Conservation (phyloP, 2,797 vertebrate species). For the Parauchenoglanis ngamensis region DNA sequence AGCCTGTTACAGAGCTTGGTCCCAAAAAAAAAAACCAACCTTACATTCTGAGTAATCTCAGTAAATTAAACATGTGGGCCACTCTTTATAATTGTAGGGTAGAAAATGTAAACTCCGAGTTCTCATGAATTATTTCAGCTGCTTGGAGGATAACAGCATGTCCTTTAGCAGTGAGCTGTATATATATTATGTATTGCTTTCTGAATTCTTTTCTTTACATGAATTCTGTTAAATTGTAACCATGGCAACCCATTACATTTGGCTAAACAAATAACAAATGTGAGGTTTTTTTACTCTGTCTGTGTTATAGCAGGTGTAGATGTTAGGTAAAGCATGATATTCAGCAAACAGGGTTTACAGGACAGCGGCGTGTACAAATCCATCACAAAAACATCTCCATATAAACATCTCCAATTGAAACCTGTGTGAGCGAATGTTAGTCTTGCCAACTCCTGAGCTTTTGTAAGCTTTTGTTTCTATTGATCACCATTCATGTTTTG, state of each 20-base stretch:
- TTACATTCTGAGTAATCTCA: neutral
- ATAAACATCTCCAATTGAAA: neutral
- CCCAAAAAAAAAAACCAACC: neutral
- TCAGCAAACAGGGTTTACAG: neutral
- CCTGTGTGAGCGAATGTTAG: neutral
- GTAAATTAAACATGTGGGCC: conserved; percentile 5
- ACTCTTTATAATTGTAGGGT: neutral
- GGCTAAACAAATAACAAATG: neutral
- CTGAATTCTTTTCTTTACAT: neutral
- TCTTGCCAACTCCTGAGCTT: neutral
- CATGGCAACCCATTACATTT: neutral
- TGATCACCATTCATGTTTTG: neutral
- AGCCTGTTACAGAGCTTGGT: neutral
- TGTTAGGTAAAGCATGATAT: neutral
- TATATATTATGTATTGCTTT: neutral
- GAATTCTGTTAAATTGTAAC: neutral
- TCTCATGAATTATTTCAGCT: conserved; percentile 7
- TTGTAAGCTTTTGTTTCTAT: neutral
- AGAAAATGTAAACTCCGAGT: neutral
- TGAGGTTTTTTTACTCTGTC: neutral
- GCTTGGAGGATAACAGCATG: neutral
- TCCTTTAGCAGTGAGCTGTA: neutral
- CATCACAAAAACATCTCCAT: neutral
- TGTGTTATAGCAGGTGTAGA: neutral
- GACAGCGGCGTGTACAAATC: neutral